Evolutionary conservation across 2,797 vertebrate species (phyloP).

Genomic region (Orestias chungarensis): DNA sequence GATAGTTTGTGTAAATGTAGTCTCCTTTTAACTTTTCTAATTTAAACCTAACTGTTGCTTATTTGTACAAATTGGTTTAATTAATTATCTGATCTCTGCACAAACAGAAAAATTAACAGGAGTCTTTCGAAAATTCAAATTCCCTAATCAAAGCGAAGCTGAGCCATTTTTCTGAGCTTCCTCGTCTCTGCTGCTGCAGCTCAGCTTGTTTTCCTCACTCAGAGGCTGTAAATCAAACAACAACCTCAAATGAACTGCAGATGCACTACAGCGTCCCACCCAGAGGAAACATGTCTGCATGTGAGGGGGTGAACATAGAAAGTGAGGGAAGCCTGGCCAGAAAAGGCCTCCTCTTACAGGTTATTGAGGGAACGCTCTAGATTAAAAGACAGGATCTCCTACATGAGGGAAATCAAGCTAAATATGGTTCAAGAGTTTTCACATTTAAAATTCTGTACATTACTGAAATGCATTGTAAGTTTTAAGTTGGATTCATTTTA

Average conservation of each 20-base stretch:
- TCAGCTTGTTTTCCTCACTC: conserved; percentile 45
- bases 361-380: not conserved
- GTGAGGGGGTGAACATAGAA: not conserved
- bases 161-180: conserved; percentile 7
- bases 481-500: not conserved
- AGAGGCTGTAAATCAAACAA: conserved; percentile 28
- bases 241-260: conserved; percentile 63
- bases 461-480: not conserved
- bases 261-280: conserved; percentile 34
- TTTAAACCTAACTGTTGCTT: not conserved
- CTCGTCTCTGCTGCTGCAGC: conserved; percentile 22
- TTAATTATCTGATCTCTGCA: too few relatives aligned
- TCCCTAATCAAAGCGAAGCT: conserved; percentile 42
- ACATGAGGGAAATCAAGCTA: not conserved
- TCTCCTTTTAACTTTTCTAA: not conserved
- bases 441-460: not conserved
- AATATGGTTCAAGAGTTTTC: not conserved
- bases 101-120: not conserved
- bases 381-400: not conserved
- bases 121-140: conserved; percentile 54
- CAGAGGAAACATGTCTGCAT: conserved; percentile 38
- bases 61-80: not conserved
- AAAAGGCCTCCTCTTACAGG: not conserved
- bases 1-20: not conserved
- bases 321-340: not conserved